Base-by-base conservation (phyloP, 2,888 invertebrate genomes). In the Meghimatium bilineatum region DNA sequence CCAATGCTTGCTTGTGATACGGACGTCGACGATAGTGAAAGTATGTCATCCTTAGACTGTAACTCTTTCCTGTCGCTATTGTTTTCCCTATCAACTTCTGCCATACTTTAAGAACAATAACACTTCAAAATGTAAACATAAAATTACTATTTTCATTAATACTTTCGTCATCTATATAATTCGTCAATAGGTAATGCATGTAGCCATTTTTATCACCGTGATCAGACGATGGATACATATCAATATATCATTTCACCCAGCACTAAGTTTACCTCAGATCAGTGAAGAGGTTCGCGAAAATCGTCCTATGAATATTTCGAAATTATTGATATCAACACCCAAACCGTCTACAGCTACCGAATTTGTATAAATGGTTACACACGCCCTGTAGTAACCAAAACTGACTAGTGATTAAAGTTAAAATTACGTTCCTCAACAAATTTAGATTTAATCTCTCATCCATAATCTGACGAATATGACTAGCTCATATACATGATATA, bases 41-140 rank as follows among this genome's bases (percentile, higher is more conserved):
- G 44, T 38, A 49, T n/a, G 44, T 69, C 63, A 67, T 12, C 29
- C 83, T 52, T 72, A 72, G n/a, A 72, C 38, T 71, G 44, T 29
- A 32, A 71, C 29, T 60, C 78, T 34, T 72, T 78, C 71, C 17
- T 56, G 29, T 77, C 60, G 38, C 60, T 71, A 56, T 38, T 66
- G n/a, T 60, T 71, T 14, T 60, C 71, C 69, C 29, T 14, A 17
- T 17, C 32, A 38, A 29, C 17, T 49, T 79, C 78, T 38, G 38
- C 66, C 79, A 79, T 79, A 12, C n/a, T 79, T 79, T 29, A 32
- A 34, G 20, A 20, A 26, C 36, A 0, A 56, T 20, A 34, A 32
- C 12, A 29, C 23, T 74, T 75, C 34, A 32, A 56, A 75, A n/a
- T 20, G 29, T 44, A n/a, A 38, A 23, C 26, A 44, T 26, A 72